Evolutionary conservation across 2,888 invertebrate species (phyloP), one percentile per base, ranked within the genome.

Genomic region (Azorinus chamasolen): DNA sequence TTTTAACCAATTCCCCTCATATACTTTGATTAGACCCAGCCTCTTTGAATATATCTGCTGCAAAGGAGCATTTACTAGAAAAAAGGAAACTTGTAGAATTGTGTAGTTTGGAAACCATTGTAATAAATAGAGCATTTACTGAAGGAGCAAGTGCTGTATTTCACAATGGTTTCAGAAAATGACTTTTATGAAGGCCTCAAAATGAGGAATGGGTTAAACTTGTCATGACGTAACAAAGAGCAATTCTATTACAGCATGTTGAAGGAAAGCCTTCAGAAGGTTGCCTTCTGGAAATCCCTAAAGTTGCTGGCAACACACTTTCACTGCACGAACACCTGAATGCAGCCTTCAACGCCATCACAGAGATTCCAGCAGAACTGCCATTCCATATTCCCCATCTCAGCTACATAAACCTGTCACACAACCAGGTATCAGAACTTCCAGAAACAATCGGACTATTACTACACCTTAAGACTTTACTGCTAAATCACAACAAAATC

Each of bases 321-420:
- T 91, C 91, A 8, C 85, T 93, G 32, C 92, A 92, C 77, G 92
- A 93, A 79, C 82, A 86, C 24, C 88, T 93, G 86, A 88, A 90
- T 68, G 88, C 83, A 8, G 90, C 92, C 4, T 93, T 92, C 66
- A 92, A 93, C 68, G 86, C 87, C 18, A 74, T 93, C n/a, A 85
- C 90, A 20, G 89, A 88, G 54, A 66, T 93, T 18, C 93, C 93
- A 1, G 77, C 85, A 6, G 92, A 92, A 66, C 69, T 93, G 3
- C 93, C 93, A 1, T 83, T 93, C 16, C 84, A 91, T 20, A 83
- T 93, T 45, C 93, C 93, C 2, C 93, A 93, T 69, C 84, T 93
- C 4, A 87, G 85, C 25, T 85, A 87, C 68, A 76, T 93, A 4
- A 89, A 93, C 74, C 82, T 93, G 24, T 91, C 91, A 59, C 86